Conservation (phyloP, 2,113 vertebrate species). For the Indicator indicator region DNA sequence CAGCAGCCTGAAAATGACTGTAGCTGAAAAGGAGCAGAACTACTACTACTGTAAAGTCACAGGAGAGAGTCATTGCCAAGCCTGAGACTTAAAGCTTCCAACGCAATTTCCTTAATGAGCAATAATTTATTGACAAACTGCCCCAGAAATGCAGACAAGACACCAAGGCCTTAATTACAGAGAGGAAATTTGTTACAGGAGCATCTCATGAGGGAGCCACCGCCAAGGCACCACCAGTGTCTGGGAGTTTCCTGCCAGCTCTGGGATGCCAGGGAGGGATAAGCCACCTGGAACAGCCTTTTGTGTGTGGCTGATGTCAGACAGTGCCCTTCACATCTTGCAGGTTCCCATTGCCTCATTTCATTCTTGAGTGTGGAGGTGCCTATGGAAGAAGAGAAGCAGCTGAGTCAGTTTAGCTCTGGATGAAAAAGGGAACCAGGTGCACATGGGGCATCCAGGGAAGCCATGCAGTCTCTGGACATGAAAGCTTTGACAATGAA, state of each 20-base stretch:
- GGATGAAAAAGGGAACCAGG: neutral
- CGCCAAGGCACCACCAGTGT: neutral
- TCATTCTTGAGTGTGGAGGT: neutral
- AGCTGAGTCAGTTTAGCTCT: neutral
- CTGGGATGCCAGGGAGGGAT: neutral
- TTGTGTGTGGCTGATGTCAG: neutral
- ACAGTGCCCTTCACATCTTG: neutral
- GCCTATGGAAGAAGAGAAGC: neutral
- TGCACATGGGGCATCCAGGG: neutral
- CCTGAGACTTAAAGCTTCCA: conserved; percentile 42
- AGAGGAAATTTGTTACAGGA: neutral
- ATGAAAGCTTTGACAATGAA: neutral
- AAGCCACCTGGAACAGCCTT: rapidly evolving
- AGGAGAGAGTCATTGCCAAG: conserved; percentile 54
- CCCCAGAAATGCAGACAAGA: conserved; percentile 37
- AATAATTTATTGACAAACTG: conserved; percentile 65
- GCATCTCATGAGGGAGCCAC: neutral
- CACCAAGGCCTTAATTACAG: conserved; percentile 25
- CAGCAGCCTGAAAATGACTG: conserved; percentile 64
- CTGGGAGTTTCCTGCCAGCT: neutral
- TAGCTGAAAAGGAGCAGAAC: conserved; percentile 57
- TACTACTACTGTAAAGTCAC: conserved; percentile 46
- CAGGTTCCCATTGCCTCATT: neutral
- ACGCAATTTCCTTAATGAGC: conserved; percentile 53
- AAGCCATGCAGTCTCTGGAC: rapidly evolving